Base-by-base conservation (phyloP, 64 coral and sea anemone species). In the Pocillopora damicornis region DNA sequence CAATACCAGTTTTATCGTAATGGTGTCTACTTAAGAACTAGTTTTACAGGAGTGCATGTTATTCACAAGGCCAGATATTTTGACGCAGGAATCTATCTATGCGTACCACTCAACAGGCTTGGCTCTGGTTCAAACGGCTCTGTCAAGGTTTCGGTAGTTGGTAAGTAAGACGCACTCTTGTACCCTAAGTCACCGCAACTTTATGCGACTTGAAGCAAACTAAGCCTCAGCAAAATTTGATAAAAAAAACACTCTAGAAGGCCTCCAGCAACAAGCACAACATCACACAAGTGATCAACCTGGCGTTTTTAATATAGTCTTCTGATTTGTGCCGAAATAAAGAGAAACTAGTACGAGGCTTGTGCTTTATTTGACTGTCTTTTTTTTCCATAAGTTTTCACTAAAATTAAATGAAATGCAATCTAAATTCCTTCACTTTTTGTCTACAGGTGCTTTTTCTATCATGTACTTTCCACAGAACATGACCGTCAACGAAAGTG, bases 1-100 rank as follows among this genome's bases (percentile, higher is more conserved):
- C 91, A 87, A 59, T 88, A 95, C 58, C 76, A 59, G 23, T 95
- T 92, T 73, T 95, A 89, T 65, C 87, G 38, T 79, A 45, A 92
- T 38, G 87, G 81, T 10, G 73, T 35, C 26, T 81, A 81, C 60
- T 13, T 95, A 13, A 61, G 51, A 5, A 89, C 37, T 4, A 89
- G 59, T 58, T 11, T 42, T 2, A 45, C 76, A 63, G 90, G 94
- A 35, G 42, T 61, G 13, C 65, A 86, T 20, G 42, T 11, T n/a
- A 92, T 95, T 64, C n/a, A 38, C 2, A 78, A 71, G 67, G 94
- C 87, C 34, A 89, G 73, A 65, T 22, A 23, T 11, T 79, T 80
- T 75, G 80, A 95, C 58, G 86, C 85, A 15, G 94, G 90, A 18
- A 77, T 0, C 25, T 95, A 95, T 76, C 14, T 36, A 0, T 95